These are phyloP conservation scores for Chrysomela aeneicollis DNA, from an alignment of 2,888 invertebrate genomes.

Conservation along the genomic window DNA sequence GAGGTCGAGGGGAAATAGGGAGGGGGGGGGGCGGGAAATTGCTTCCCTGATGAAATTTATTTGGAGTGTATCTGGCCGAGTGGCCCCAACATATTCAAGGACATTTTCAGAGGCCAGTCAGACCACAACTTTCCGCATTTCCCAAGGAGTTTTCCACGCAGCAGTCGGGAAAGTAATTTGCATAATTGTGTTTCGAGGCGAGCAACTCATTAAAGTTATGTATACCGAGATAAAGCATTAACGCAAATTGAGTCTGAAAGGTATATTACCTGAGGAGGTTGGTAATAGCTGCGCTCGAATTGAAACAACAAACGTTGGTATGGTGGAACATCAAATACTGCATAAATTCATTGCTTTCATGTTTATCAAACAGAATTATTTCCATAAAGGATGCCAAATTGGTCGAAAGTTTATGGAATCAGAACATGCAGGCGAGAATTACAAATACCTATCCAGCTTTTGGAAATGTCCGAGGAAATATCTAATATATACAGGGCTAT, in stretches of 20 bases:
- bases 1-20: too few relatives aligned
- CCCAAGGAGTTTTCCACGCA: background rate
- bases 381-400: too few relatives aligned
- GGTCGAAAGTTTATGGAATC: too few relatives aligned
- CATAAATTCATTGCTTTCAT: too few relatives aligned
- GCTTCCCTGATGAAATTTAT: too few relatives aligned
- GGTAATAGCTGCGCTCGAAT: background rate
- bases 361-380: too few relatives aligned
- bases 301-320: too few relatives aligned
- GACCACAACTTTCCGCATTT: background rate
- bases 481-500: too few relatives aligned
- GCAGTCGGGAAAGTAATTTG: background rate
- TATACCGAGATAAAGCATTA: background rate
- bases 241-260: background rate
- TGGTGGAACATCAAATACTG: too few relatives aligned
- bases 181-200: background rate
- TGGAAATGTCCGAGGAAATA: too few relatives aligned
- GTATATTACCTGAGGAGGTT: background rate
- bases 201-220: background rate
- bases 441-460: too few relatives aligned
- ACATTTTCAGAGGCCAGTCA: background rate
- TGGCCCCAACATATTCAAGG: background rate
- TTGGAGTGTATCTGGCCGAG: background rate
- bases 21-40: background rate
- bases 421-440: too few relatives aligned